Percentiles rank a stretch among this genome's conserved stretches.
Evolutionary conservation across 2,797 vertebrate genomes (phyloP).

Genomic region (Amblyopsis hoosieri): DNA sequence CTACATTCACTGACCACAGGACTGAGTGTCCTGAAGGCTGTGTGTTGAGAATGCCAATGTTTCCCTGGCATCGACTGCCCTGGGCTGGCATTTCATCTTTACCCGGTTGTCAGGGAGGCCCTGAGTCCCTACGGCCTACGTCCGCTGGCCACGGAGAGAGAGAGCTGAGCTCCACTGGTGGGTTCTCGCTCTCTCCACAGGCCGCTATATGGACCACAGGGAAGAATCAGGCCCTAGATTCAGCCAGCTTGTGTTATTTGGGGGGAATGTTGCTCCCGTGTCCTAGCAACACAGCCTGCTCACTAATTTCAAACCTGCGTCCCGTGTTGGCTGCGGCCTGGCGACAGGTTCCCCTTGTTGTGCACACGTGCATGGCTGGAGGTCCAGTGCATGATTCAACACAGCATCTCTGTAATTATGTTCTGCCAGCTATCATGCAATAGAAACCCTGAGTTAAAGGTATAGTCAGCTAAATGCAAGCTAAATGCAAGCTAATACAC

Average conservation of each 20-base stretch:
- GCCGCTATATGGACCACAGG: conserved; percentile 57
- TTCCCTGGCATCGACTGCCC: conserved; percentile 29
- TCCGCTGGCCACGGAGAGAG: conserved; percentile 30
- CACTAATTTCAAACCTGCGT: conserved; percentile 54
- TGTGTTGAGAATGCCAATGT: conserved; percentile 45
- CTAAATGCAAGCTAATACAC: conserved; percentile 33
- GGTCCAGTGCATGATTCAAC: conserved; percentile 61
- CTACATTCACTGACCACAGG: background rate
- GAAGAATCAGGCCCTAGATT: conserved; percentile 42
- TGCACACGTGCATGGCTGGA: conserved; percentile 44
- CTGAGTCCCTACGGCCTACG: conserved; percentile 31
- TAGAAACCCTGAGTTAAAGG: conserved; percentile 9
- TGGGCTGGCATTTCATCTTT: conserved; percentile 35
- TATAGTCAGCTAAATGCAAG: conserved; percentile 55
- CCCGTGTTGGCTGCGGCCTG: conserved; percentile 42
- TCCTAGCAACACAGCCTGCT: conserved; percentile 62
- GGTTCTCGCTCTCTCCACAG: conserved; percentile 54
- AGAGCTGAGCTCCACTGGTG: conserved; percentile 55
- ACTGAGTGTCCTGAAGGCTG: conserved; percentile 6
- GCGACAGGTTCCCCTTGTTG: conserved; percentile 44
- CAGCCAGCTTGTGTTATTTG: conserved; percentile 56
- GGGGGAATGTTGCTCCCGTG: conserved; percentile 54
- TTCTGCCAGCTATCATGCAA: conserved; percentile 1
- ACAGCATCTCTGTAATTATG: conserved; percentile 63
- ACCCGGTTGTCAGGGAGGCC: conserved; percentile 35